Evolutionary conservation across 2,888 invertebrate species (phyloP).

Genomic region (Hemithea aestivaria): DNA sequence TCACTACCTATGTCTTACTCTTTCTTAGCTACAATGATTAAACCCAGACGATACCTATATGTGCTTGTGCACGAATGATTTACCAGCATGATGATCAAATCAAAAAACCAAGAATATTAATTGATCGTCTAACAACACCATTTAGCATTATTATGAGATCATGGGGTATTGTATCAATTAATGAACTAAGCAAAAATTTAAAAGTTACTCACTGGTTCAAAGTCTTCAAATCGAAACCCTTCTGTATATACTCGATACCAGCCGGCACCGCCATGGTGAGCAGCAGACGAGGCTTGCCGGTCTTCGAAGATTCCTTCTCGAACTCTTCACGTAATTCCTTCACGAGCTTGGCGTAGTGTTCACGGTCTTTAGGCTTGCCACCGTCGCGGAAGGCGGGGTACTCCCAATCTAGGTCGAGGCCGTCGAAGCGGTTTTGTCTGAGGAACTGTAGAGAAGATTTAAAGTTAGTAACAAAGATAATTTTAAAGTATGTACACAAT

Average conservation of each 20-base stretch:
- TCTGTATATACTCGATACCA: slow-evolving; percentile 94
- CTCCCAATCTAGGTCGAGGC: slow-evolving; percentile 95
- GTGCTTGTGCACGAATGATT: too few species aligned
- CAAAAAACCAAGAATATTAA: too few species aligned
- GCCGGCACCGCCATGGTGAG: slow-evolving; percentile 97
- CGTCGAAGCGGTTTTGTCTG: slow-evolving; percentile 95
- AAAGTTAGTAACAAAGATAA: not conserved
- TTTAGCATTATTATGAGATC: too few species aligned
- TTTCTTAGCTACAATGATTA: too few species aligned
- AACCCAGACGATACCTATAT: too few species aligned
- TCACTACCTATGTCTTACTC: too few species aligned
- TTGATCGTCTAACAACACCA: too few species aligned
- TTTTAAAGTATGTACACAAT: too few species aligned
- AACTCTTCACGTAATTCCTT: slow-evolving; percentile 94
- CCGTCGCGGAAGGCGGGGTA: slow-evolving; percentile 91
- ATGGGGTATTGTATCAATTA: too few species aligned
- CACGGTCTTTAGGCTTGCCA: slow-evolving; percentile 87
- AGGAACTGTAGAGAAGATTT: slow-evolving; percentile 78
- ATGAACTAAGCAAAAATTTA: not conserved
- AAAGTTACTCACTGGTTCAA: slow-evolving; percentile 83
- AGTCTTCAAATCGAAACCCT: slow-evolving; percentile 94
- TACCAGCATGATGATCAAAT: too few species aligned
- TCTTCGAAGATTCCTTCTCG: slow-evolving; percentile 90
- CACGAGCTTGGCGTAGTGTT: slow-evolving; percentile 92
- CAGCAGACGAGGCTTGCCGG: slow-evolving; percentile 87